A percentile compares a stretch with the other conserved stretches of the same genome.
These are phyloP conservation scores for Sebastes elongatus DNA, from an alignment of 2,797 vertebrate species.

Conservation along the genomic window DNA sequence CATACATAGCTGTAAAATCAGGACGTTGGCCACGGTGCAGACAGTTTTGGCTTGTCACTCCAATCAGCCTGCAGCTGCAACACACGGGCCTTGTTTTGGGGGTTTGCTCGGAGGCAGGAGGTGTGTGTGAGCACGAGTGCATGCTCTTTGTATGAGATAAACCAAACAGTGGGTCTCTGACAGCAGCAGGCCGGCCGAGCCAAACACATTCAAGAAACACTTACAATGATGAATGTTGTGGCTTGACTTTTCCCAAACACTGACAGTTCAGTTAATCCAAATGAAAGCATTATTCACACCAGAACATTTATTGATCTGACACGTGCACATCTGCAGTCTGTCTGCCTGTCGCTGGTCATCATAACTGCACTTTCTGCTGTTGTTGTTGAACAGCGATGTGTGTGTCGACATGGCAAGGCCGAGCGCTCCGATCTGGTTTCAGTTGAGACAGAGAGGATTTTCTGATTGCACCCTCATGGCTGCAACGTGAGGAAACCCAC, in stretches of 20 bases:
- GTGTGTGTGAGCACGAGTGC: neutral
- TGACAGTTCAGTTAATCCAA: constrained; percentile 43
- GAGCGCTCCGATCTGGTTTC: constrained; percentile 19
- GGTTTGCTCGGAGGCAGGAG: constrained; percentile 9
- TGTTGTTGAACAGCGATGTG: constrained; percentile 9
- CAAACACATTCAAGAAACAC: constrained; percentile 60
- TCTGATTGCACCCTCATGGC: constrained; percentile 46
- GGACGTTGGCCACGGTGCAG: constrained; percentile 39
- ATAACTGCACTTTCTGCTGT: constrained; percentile 21
- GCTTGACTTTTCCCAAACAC: constrained; percentile 36
- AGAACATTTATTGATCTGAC: constrained; percentile 56
- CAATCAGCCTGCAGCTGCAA: constrained; percentile 57
- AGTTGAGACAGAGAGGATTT: constrained; percentile 21
- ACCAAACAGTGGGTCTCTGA: constrained; percentile 40
- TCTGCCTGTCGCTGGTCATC: constrained; percentile 35
- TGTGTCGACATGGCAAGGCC: neutral
- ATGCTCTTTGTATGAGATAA: neutral
- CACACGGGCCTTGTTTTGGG: constrained; percentile 3
- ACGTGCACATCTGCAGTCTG: constrained; percentile 57
- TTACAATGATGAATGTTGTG: constrained; percentile 51
- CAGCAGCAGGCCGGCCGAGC: constrained; percentile 35
- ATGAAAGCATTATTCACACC: constrained; percentile 47
- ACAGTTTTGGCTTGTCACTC: constrained; percentile 65
- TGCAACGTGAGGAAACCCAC: constrained; percentile 30
- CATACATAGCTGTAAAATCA: constrained; percentile 51